phyloP scores from a whole-genome alignment of 2,888 invertebrate genomes.

The Drosophila diplacantha region DNA sequence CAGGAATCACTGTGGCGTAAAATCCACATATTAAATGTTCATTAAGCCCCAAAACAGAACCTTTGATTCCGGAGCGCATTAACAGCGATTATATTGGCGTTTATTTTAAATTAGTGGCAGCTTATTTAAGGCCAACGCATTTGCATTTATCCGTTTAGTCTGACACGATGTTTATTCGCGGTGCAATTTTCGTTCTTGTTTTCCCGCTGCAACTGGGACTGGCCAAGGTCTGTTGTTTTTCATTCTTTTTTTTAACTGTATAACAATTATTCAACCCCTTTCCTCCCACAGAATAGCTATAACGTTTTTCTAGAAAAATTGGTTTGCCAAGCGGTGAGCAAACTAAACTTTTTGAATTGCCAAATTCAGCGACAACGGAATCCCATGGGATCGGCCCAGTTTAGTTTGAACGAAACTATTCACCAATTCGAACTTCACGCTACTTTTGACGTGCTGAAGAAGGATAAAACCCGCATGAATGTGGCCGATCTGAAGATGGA shows the following conservation, averaged over 20 bases:
- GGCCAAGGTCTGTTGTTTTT: conserved; percentile 24
- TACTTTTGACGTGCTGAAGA: conserved; percentile 39
- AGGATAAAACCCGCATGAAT: conserved; percentile 46
- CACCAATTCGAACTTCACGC: conserved; percentile 17
- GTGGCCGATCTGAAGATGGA: conserved; percentile 36
- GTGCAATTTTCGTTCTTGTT: conserved; percentile 2
- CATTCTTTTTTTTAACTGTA: too few relatives aligned
- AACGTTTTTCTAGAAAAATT: conserved; percentile 19
- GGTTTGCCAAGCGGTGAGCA: conserved; percentile 23
- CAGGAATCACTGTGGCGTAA: background rate
- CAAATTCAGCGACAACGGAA: background rate
- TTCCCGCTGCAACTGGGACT: conserved; percentile 9
- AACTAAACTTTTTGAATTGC: conserved; percentile 21
- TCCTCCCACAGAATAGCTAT: conserved; percentile 22
- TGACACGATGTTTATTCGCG: conserved; percentile 12
- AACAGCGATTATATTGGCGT: conserved; percentile 27
- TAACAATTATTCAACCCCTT: background rate
- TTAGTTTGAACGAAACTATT: conserved; percentile 22
- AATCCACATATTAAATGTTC: conserved; percentile 43
- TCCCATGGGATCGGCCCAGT: conserved; percentile 3
- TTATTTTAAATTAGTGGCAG: conserved; percentile 25
- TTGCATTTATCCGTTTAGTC: conserved; percentile 14
- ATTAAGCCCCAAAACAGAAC: conserved; percentile 32
- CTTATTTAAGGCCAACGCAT: conserved; percentile 20
- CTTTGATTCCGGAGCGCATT: conserved; percentile 26